Percentiles rank a stretch among this genome's conserved stretches.
Evolutionary conservation across 2,888 invertebrate genomes (phyloP).

Genomic region (Drosophila emarginata): DNA sequence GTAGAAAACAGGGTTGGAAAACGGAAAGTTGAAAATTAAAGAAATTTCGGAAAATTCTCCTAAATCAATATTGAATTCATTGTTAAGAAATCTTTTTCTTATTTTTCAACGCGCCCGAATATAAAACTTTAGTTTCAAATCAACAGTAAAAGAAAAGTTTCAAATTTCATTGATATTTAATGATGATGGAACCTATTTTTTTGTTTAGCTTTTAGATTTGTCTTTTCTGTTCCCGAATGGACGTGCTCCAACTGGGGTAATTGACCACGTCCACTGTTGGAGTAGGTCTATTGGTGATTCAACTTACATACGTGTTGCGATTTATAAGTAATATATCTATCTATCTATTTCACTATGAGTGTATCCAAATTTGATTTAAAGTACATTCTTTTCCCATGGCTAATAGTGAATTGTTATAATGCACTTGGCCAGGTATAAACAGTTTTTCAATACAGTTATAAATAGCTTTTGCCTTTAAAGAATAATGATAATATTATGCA

Average conservation of each 20-base stretch:
- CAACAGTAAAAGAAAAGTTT: too few species aligned
- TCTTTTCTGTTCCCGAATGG: background rate
- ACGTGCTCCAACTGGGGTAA: background rate
- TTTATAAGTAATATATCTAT: background rate
- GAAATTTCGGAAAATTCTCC: too few species aligned
- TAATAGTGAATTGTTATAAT: background rate
- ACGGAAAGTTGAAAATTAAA: background rate
- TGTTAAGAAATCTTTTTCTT: too few species aligned
- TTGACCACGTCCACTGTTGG: background rate
- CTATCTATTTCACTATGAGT: background rate
- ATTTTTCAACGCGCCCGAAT: too few species aligned
- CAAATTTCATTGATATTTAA: too few species aligned
- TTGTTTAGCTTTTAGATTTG: too few species aligned
- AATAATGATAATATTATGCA: conserved; percentile 7
- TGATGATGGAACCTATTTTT: too few species aligned
- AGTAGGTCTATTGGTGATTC: background rate
- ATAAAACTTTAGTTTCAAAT: too few species aligned
- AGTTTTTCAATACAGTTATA: conserved; percentile 3
- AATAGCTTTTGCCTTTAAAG: background rate
- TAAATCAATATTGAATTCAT: too few species aligned
- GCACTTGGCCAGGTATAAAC: conserved; percentile 1
- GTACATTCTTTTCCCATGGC: conserved; percentile 3
- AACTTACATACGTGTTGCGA: background rate
- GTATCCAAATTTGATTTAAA: background rate
- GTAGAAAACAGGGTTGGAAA: conserved; percentile 28